phyloP scores from a whole-genome alignment of 2,888 invertebrate species.

The Heteropelma amictum region DNA sequence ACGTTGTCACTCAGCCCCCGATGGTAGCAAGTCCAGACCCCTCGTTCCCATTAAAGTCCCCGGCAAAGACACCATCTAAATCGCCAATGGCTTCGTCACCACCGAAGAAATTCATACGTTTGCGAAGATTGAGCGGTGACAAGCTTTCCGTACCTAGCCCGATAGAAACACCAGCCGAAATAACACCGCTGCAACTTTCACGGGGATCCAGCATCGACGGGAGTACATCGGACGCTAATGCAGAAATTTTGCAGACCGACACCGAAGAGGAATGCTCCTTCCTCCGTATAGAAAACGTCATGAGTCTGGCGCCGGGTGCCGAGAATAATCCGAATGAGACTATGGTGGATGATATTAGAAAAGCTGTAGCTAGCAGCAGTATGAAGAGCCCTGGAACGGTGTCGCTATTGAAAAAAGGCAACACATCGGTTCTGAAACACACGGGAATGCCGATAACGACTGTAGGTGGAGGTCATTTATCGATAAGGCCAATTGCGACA shows the following conservation, averaged over 20 bases:
- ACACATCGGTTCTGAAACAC: conserved; percentile 68
- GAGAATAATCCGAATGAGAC: conserved; percentile 59
- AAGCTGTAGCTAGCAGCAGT: conserved; percentile 67
- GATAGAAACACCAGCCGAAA: conserved; percentile 9
- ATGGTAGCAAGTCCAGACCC: not conserved
- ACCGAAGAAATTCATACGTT: conserved; percentile 75
- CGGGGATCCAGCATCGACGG: conserved; percentile 32
- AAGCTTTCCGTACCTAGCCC: conserved; percentile 71
- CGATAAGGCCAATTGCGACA: conserved; percentile 12
- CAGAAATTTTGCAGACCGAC: conserved; percentile 53
- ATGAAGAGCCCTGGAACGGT: conserved; percentile 59
- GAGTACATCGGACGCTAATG: not conserved
- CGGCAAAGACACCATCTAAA: not conserved
- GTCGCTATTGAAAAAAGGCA: conserved; percentile 69
- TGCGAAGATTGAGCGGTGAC: conserved; percentile 79
- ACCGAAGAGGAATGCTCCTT: conserved; percentile 69
- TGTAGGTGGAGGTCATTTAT: not conserved
- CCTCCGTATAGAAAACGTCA: conserved; percentile 79
- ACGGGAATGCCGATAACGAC: conserved; percentile 6
- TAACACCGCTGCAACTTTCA: conserved; percentile 9
- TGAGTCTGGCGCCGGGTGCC: conserved; percentile 78
- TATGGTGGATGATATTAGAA: conserved; percentile 68
- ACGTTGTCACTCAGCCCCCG: not conserved
- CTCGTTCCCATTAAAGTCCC: not conserved
- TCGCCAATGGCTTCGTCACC: conserved; percentile 2